These are phyloP conservation scores for Sebastes jordani DNA, from an alignment of 2,797 vertebrate genomes.

Conservation along the genomic window DNA sequence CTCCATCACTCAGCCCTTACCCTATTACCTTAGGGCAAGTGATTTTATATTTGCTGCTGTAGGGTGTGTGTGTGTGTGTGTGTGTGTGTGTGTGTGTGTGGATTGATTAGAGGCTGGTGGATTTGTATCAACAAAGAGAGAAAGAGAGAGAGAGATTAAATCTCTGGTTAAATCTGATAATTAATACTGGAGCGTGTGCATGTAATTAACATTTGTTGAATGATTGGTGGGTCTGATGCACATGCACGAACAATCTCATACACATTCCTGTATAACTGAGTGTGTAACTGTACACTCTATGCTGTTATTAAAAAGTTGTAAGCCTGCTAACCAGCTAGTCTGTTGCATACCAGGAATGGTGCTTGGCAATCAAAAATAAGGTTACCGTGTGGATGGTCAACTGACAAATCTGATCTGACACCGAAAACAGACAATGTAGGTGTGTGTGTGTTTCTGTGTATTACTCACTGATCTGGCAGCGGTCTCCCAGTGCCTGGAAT, in stretches of 20 bases:
- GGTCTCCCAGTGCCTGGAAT: conserved; percentile 94
- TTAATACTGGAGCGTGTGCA: conserved; percentile 40
- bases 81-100: neutral
- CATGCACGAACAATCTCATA: conserved; percentile 8
- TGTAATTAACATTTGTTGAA: conserved; percentile 73
- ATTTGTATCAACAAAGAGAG: conserved; percentile 13
- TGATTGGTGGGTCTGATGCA: conserved; percentile 35
- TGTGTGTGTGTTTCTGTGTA: conserved; percentile 4
- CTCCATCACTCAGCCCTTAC: conserved; percentile 53
- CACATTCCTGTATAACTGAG: conserved; percentile 25
- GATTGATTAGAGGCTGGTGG: neutral
- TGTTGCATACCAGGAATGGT: conserved; percentile 10
- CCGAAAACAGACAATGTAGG: conserved; percentile 10
- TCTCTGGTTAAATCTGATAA: conserved; percentile 53
- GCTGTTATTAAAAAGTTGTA: conserved; percentile 37
- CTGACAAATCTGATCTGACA: conserved; percentile 13
- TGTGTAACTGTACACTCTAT: conserved; percentile 10
- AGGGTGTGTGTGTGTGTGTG: conserved; percentile 6
- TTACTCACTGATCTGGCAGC: conserved; percentile 97
- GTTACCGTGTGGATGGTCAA: neutral
- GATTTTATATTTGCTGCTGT: conserved; percentile 32
- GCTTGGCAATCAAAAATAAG: conserved; percentile 1
- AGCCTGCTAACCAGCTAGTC: conserved; percentile 7
- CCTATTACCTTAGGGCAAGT: conserved; percentile 46
- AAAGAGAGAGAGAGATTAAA: conserved; percentile 10